Percentiles rank a stretch among this genome's conserved stretches.
Evolutionary conservation across 2,113 vertebrate species (phyloP).

Genomic region (Gymnarchus niloticus): DNA sequence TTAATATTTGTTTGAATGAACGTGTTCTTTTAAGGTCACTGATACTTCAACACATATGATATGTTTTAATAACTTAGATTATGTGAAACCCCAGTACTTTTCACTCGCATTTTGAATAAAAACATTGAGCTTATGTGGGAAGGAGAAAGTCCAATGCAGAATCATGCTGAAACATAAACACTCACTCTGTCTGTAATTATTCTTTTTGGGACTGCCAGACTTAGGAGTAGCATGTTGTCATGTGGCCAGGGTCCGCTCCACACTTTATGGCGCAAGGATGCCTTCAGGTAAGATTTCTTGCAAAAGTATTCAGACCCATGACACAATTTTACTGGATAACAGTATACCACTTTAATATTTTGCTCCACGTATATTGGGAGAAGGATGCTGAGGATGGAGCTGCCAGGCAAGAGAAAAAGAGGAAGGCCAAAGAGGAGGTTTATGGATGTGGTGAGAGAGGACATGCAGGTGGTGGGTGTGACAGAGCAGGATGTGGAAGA

Average conservation of each 20-base stretch:
- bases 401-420: too few relatives aligned
- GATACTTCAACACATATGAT: conserved; percentile 26
- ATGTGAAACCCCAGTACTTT: neutral
- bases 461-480: too few relatives aligned
- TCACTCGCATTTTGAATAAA: neutral
- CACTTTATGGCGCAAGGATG: neutral
- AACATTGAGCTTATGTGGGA: neutral
- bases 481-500: too few relatives aligned
- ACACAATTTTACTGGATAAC: neutral
- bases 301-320: neutral
- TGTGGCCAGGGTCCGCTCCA: neutral
- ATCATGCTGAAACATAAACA: neutral
- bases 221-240: too few relatives aligned
- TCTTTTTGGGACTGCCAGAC: neutral
- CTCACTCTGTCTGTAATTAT: neutral
- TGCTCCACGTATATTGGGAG: neutral
- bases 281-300: neutral
- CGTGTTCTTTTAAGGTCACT: neutral
- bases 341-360: neutral
- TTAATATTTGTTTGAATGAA: neutral
- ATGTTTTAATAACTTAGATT: conserved; percentile 42
- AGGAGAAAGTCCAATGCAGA: neutral
- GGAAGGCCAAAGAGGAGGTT: too few relatives aligned
- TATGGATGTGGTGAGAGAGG: too few relatives aligned
- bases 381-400: too few relatives aligned